These are phyloP conservation scores for Fistularia commersonii DNA, from an alignment of 2,797 vertebrate species.

Conservation along the genomic window DNA sequence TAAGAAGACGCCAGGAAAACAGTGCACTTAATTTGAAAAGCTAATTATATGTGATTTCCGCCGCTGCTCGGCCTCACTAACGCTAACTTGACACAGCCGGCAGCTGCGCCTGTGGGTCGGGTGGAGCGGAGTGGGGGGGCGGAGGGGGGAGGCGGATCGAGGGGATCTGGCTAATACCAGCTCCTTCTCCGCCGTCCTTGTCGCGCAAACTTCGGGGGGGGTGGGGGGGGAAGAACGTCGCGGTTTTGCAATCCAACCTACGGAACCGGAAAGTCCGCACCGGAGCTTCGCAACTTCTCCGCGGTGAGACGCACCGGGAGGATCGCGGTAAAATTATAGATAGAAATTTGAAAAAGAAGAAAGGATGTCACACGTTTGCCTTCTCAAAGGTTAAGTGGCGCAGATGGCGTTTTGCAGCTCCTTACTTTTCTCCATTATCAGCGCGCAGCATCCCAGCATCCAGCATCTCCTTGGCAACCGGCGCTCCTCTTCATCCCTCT, in stretches of 20 bases:
- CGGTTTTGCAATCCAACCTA: no score
- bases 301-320: no score
- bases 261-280: no score
- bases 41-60: constrained; percentile 4
- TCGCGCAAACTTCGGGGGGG: constrained; percentile 1
- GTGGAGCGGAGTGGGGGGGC: constrained; percentile 18
- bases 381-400: background rate
- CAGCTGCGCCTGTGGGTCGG: constrained; percentile 2
- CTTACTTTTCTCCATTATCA: constrained; percentile 23
- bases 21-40: constrained; percentile 46
- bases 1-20: background rate
- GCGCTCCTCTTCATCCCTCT: constrained; percentile 25
- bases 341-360: no score
- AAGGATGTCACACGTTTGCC: background rate
- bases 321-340: no score
- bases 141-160: constrained; percentile 17
- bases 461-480: constrained; percentile 64
- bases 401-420: background rate
- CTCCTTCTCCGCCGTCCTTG: constrained; percentile 25
- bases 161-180: constrained; percentile 12
- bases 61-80: background rate
- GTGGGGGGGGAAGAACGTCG: background rate
- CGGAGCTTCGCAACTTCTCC: no score
- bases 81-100: constrained; percentile 10
- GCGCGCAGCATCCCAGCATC: constrained; percentile 45